phyloP scores from a whole-genome alignment of 1,140 invertebrate species.

The Pseudomyrmex sp. region DNA sequence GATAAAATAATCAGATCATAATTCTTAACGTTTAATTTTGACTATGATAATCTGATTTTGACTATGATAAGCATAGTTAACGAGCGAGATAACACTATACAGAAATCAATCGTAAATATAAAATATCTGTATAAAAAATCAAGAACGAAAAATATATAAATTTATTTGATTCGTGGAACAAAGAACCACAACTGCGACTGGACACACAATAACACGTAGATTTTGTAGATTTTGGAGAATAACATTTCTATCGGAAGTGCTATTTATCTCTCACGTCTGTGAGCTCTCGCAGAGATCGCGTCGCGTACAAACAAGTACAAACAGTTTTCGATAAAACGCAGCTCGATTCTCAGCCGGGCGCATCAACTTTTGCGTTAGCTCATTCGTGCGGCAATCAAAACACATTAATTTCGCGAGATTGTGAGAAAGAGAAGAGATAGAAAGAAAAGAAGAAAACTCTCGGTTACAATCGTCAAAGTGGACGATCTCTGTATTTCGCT shows the following conservation, averaged over 20 bases:
- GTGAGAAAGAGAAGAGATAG: not conserved
- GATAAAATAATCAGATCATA: too few relatives aligned
- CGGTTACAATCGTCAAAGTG: constrained; percentile 33
- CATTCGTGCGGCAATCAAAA: constrained; percentile 41
- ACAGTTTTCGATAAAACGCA: constrained; percentile 30
- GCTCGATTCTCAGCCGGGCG: not conserved
- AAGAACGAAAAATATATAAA: not conserved
- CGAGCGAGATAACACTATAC: too few relatives aligned
- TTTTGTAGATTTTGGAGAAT: constrained; percentile 24
- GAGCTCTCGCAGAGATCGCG: not conserved
- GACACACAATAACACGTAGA: constrained; percentile 4
- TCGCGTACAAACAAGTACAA: constrained; percentile 39
- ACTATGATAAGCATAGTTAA: too few relatives aligned
- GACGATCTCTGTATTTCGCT: constrained; percentile 57
- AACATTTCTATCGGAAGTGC: constrained; percentile 51
- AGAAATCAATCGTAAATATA: too few relatives aligned
- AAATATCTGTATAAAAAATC: not conserved
- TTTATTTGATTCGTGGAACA: not conserved
- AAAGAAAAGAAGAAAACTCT: not conserved
- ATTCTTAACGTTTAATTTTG: too few relatives aligned
- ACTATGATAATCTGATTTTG: too few relatives aligned
- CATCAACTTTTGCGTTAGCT: constrained; percentile 27
- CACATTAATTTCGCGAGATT: constrained; percentile 39
- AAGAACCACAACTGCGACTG: too few relatives aligned
- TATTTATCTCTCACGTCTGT: constrained; percentile 17